Base-by-base conservation (phyloP, 1,140 invertebrate species). In the Papilio xuthus region DNA sequence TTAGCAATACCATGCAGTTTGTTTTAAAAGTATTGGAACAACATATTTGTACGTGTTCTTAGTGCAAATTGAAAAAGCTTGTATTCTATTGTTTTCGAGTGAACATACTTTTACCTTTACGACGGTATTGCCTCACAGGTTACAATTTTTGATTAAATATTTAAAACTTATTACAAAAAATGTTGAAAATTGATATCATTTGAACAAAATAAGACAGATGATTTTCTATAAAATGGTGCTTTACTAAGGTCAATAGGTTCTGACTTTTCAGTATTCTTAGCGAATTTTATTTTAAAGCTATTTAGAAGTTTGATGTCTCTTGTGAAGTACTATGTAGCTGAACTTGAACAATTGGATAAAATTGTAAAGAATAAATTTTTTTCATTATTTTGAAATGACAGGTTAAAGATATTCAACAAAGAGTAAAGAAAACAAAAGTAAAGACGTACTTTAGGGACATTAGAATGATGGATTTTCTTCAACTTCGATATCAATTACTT, bases 321-420 rank as follows among this genome's bases (percentile, higher is more conserved):
- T 67, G 60, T 67, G 60, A 67, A 67, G 60, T 67, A 67, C 3
- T 63, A 56, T 6, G 56, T 60, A 67, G 26, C 26, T 28, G 60
- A 67, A 67, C 60, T 78, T 78, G 26, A 47, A 78, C 10, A 78
- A 63, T 79, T 79, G 41, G 47, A n/a, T 42, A 69, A 10, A 67
- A 67, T 67, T 67, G 9, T 60, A 12, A 26, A 60, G 60, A 67
- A 28, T 67, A 32, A 4, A 26, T 26, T 60, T 2, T 60, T 60
- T 60, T 26, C 56, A 60, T 4, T 12, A 13, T 60, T 60, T 10
- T 60, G 7, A 23, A 28, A 60, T 60, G 50, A 20, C 4, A 53
- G 18, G 7, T 53, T 53, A 53, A 53, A 53, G 18, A 47, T 47
- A 47, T 47, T 47, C 44, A 18, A 20, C 8, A 53, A 53, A 53